Conservation (phyloP, 2,888 invertebrate species). For the Tanypteryx hageni region DNA sequence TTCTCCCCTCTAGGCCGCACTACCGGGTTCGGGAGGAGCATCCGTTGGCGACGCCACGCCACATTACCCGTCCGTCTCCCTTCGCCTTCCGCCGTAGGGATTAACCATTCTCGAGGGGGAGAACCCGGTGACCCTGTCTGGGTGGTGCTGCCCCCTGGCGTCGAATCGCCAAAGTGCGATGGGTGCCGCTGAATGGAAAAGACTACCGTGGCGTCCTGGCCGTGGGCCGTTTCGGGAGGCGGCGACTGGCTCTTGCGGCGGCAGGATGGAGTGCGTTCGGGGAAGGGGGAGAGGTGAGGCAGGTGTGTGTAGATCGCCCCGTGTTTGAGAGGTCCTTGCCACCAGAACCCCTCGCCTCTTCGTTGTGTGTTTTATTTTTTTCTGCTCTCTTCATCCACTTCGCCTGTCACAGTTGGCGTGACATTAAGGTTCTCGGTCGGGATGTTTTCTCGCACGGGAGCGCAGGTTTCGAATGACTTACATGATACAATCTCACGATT, state of each 20-base stretch:
- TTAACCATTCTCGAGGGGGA: not conserved
- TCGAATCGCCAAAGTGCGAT: slow-evolving; percentile 53
- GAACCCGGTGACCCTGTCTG: slow-evolving; percentile 52
- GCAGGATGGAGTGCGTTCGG: not conserved
- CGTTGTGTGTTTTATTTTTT: slow-evolving; percentile 40
- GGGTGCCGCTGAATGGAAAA: not conserved
- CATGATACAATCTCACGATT: no score
- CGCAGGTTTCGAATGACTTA: no score
- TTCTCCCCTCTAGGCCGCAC: slow-evolving; percentile 38
- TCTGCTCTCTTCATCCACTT: not conserved
- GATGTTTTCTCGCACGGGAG: no score
- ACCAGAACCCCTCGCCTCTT: slow-evolving; percentile 44
- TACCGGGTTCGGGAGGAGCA: slow-evolving; percentile 20
- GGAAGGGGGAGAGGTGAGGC: not conserved
- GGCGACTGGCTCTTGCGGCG: not conserved
- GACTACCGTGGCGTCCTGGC: not conserved
- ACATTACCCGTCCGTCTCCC: slow-evolving; percentile 5
- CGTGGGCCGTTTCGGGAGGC: not conserved
- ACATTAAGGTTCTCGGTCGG: not conserved
- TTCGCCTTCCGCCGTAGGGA: not conserved
- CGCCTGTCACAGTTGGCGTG: not conserved
- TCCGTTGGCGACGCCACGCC: not conserved
- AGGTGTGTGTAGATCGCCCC: slow-evolving; percentile 57
- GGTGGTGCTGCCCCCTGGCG: slow-evolving; percentile 57
- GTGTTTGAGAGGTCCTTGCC: slow-evolving; percentile 11